Base-by-base conservation (phyloP, 2,888 invertebrate species). In the Neoascia interrupta region DNA sequence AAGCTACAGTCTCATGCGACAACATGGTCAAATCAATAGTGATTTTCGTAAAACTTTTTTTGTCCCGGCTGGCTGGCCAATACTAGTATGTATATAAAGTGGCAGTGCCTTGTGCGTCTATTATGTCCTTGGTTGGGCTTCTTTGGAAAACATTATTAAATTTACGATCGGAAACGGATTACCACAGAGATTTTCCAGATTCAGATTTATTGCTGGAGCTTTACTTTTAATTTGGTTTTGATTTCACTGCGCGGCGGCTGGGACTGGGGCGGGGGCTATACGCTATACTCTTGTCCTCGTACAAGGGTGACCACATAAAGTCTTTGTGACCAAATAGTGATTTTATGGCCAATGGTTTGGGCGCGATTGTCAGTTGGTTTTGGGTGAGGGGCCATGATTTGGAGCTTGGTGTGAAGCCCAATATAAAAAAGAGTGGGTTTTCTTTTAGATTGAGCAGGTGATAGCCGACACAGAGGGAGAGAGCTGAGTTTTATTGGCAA, bases 211-310 rank as follows among this genome's bases (percentile, higher is more conserved):
- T 79, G 79, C 73, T 31, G 66, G n/a, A 73, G 79, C 73, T 79
- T 79, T 79, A 79, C 73, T 79, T 79, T 79, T 79, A 79, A 79
- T 79, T 79, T 79, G 66, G 79, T 54, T 79, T 79, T 79, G 79
- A 79, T 73, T 73, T 79, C 60, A 34, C 54, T 60, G 28, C 36
- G 37, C 41, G 49, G 39, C 5, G 31, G 11, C 21, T 2, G 6
- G 5, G 10, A 6, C 13, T 18, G 16, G 21, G 34, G 31, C 31
- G 21, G 41, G 28, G 28, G 19, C 21, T 21, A n/a, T 49, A 15
- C 16, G 28, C 21, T 6, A n/a, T 31, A n/a, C 8, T n/a, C 8
- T 31, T 15, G 11, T 31, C 28, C n/a, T 45, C 16, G 2, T 31
- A 53, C 37, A 11, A 11, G 21, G 16, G 41, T 28, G 43, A 36